Evolutionary conservation across 2,113 vertebrate genomes (phyloP), one percentile per base, ranked within the genome.

Genomic region (Choloepus hoffmanni): DNA sequence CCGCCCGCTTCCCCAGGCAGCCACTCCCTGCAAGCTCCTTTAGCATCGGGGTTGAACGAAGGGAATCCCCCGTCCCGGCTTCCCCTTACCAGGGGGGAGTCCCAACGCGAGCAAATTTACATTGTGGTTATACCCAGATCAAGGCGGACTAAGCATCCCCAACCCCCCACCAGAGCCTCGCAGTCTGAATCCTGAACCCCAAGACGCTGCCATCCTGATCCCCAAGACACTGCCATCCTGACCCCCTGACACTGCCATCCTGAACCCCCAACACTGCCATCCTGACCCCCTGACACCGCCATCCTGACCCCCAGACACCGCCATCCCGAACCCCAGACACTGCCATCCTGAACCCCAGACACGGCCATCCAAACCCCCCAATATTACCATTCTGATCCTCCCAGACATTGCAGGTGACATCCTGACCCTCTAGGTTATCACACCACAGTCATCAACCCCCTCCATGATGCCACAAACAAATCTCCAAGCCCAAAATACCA

Each of bases 1-100:
- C n/a, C 0, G 11, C 67, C n/a, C 2, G 0, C 58, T 68, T 45
- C 2, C 0, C 13, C n/a, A 55, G 92, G 33, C 15, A 45, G 24
- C 24, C 33, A 40, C 4, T 19, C 18, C 63, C 36, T 9, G 2
- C 73, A 65, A n/a, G 19, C 4, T 74, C 70, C 28, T 45, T 70
- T 76, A 58, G 9, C 1, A 23, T 12, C 18, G 26, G 7, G 48
- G 68, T 4, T 40, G 50, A 81, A 58, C 14, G 4, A 45, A 33
- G 36, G 24, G 40, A 13, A 2, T 23, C 21, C 60, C 60, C 21
- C 12, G 33, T 15, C 26, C 14, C 28, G 21, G 11, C 12, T n/a
- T 10, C 23, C 53, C 45, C 45, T 95, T 19, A 68, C 24, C 65
- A 82, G 3, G 16, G 28, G 13, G 60, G 5, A 76, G 24, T 67